These are phyloP conservation scores for Lepidochitona cinerea DNA, from an alignment of 2,888 invertebrate genomes.

Conservation along the genomic window DNA sequence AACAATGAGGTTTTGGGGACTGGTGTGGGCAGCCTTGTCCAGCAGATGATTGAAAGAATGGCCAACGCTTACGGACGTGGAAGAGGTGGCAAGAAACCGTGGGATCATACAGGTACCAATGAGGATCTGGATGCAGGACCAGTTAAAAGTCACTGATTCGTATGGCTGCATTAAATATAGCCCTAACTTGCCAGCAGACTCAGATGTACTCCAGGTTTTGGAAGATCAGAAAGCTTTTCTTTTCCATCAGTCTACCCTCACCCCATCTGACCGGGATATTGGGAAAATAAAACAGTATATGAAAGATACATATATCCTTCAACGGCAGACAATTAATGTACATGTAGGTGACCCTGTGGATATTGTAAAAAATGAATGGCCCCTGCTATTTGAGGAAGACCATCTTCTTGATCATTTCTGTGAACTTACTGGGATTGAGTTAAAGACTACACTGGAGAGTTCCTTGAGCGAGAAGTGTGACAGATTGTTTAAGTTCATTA, in stretches of 20 bases:
- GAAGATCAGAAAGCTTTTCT: neutral
- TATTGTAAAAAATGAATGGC: slow-evolving; percentile 1
- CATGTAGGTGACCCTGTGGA: neutral
- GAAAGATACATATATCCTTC: neutral
- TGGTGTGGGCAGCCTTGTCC: neutral
- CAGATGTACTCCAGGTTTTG: neutral
- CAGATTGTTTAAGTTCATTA: neutral
- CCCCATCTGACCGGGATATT: neutral
- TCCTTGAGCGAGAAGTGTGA: neutral
- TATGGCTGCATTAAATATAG: neutral
- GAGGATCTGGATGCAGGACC: neutral
- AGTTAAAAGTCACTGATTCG: neutral
- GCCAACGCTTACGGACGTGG: neutral
- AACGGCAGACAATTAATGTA: neutral
- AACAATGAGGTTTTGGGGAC: neutral
- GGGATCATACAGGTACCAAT: neutral
- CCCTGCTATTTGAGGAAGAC: neutral
- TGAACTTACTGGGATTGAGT: neutral
- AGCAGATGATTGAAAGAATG: neutral
- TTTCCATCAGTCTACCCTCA: neutral
- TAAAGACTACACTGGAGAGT: neutral
- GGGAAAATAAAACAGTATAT: neutral
- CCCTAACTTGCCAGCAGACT: neutral
- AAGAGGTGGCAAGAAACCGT: neutral
- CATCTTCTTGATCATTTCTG: neutral